A percentile compares a stretch with the other conserved stretches of the same genome.
phyloP scores from a whole-genome alignment of 2,888 invertebrate genomes.

The Diloba caeruleocephala region DNA sequence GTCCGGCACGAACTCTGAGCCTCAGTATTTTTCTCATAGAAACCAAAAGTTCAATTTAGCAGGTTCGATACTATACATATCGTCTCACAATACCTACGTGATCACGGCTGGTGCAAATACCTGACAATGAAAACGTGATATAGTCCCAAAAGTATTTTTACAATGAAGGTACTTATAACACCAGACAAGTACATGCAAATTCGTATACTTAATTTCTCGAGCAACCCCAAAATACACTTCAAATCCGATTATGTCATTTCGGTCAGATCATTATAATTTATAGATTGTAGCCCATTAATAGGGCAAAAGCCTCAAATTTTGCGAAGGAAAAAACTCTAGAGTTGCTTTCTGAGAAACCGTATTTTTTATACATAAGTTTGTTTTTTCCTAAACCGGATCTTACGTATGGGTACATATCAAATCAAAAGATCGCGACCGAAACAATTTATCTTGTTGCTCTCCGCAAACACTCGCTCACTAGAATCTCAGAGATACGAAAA shows the following conservation, averaged over 20 bases:
- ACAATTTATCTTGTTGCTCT: slow-evolving; percentile 50
- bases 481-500: slow-evolving; percentile 16
- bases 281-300: background rate
- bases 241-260: background rate
- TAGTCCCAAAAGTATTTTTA: too few species aligned
- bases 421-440: slow-evolving; percentile 48
- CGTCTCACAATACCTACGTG: too few species aligned
- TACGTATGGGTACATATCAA: slow-evolving; percentile 41
- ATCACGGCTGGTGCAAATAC: too few species aligned
- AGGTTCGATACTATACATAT: too few species aligned
- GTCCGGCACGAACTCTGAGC: too few species aligned
- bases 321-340: slow-evolving; percentile 1
- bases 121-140: too few species aligned
- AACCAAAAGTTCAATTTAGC: too few species aligned
- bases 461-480: slow-evolving; percentile 34
- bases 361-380: slow-evolving; percentile 3
- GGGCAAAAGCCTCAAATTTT: slow-evolving; percentile 7
- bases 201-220: too few species aligned
- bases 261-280: background rate
- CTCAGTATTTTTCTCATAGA: too few species aligned
- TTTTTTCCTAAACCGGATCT: slow-evolving; percentile 42
- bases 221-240: too few species aligned
- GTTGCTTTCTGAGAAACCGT: background rate
- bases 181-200: too few species aligned
- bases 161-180: too few species aligned